Percentiles rank a stretch among this genome's conserved stretches.
These are phyloP conservation scores for Spea bombifrons DNA, from an alignment of 2,113 vertebrate species.

Conservation along the genomic window DNA sequence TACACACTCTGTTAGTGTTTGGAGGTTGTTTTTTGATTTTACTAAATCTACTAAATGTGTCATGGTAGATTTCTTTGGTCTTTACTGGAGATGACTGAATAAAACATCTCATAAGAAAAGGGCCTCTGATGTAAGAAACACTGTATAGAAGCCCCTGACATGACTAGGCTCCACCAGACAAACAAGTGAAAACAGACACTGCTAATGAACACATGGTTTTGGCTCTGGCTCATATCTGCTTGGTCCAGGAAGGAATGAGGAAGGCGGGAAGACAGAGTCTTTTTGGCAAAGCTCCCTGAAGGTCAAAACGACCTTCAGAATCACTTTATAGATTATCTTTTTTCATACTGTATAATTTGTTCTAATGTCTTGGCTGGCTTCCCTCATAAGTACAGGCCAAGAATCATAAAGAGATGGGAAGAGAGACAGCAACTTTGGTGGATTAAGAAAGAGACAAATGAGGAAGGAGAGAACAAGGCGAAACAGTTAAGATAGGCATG, in stretches of 20 bases:
- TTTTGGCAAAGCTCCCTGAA: conserved; percentile 37
- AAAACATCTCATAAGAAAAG: no score
- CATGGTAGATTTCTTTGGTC: no score
- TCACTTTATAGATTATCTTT: conserved; percentile 49
- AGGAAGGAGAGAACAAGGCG: not conserved
- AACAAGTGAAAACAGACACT: not conserved
- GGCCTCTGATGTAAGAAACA: no score
- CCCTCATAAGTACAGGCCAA: conserved; percentile 38
- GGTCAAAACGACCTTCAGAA: conserved; percentile 43
- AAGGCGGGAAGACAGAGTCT: conserved; percentile 10
- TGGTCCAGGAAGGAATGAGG: conserved; percentile 18
- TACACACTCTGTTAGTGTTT: no score
- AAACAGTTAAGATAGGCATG: not conserved
- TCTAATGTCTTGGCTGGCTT: conserved; percentile 48
- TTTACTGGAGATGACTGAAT: no score
- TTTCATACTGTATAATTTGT: conserved; percentile 49
- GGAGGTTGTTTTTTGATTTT: no score
- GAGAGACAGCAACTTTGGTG: conserved; percentile 1
- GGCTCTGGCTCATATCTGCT: conserved; percentile 18
- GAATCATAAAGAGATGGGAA: conserved; percentile 6
- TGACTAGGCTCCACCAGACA: not conserved
- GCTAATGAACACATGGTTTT: conserved; percentile 5
- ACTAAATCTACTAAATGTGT: no score
- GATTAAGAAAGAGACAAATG: not conserved
- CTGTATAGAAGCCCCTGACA: not conserved